Conservation (phyloP, 1,140 invertebrate species). For the Nasonia giraulti region DNA sequence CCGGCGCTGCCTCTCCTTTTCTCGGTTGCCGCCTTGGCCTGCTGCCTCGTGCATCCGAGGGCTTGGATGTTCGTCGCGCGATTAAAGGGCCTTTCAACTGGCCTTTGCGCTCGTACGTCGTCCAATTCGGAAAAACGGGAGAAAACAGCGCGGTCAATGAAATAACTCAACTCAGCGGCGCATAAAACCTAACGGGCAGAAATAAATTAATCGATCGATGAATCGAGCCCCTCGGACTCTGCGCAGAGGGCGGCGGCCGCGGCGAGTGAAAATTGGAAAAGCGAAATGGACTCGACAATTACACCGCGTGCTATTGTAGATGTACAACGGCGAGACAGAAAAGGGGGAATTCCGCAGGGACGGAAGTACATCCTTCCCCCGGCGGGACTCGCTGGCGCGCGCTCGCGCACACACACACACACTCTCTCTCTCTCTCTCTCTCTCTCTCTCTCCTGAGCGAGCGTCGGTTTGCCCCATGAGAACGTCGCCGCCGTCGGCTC, state of each 20-base stretch:
- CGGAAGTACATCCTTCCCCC: slow-evolving; percentile 67
- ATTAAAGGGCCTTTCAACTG: no score
- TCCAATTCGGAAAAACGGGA: background rate
- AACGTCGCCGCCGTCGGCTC: background rate
- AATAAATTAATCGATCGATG: slow-evolving; percentile 37
- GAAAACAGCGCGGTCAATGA: background rate
- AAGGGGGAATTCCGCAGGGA: slow-evolving; percentile 51
- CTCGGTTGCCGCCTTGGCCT: background rate
- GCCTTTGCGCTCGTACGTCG: no score
- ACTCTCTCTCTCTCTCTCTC: slow-evolving; percentile 50
- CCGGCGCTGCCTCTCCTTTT: background rate
- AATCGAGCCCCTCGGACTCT: background rate
- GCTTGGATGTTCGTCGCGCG: no score
- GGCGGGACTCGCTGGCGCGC: slow-evolving; percentile 39
- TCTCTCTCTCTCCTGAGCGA: slow-evolving; percentile 53
- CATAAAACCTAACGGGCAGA: slow-evolving; percentile 16
- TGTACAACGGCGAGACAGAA: background rate
- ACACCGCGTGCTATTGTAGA: background rate
- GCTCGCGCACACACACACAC: no score
- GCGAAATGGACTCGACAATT: slow-evolving; percentile 33
- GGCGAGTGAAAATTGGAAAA: slow-evolving; percentile 33
- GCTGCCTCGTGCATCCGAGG: no score
- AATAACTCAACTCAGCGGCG: background rate
- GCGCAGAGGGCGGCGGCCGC: no score
- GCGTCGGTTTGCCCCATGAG: slow-evolving; percentile 10